phyloP scores from a whole-genome alignment of 2,113 vertebrate species.

The Callocephalon fimbriatum region DNA sequence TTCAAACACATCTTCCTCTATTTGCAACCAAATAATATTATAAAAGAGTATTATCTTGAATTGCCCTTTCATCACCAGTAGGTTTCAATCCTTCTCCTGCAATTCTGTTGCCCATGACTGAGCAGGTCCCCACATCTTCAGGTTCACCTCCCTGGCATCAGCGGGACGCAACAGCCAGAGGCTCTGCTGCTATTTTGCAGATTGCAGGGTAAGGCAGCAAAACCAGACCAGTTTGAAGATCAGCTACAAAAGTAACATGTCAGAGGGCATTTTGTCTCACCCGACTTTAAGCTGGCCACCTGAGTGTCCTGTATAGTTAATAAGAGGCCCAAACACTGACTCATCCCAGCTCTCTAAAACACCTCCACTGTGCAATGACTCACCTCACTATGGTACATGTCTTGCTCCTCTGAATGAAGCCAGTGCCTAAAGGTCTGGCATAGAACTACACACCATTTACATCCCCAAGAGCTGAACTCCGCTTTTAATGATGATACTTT shows the following conservation, averaged over 20 bases:
- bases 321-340: neutral
- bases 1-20: neutral
- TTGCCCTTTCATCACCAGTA: neutral
- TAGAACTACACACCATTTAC: neutral
- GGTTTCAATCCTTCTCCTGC: neutral
- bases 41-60: neutral
- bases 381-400: rapidly evolving
- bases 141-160: neutral
- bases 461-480: neutral
- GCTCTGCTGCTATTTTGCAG: neutral
- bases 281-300: neutral
- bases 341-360: neutral
- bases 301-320: neutral
- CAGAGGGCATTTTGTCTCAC: neutral
- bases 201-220: neutral
- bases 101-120: neutral
- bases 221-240: neutral
- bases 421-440: neutral
- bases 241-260: neutral
- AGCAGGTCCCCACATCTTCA: neutral
- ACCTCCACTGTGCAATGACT: neutral
- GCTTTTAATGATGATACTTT: neutral
- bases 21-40: neutral
- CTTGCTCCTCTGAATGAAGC: neutral
- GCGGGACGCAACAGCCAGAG: neutral